These are phyloP conservation scores for Epizoanthus stellaris DNA, from an alignment of 92 coral and sea anemone genomes.

Conservation along the genomic window DNA sequence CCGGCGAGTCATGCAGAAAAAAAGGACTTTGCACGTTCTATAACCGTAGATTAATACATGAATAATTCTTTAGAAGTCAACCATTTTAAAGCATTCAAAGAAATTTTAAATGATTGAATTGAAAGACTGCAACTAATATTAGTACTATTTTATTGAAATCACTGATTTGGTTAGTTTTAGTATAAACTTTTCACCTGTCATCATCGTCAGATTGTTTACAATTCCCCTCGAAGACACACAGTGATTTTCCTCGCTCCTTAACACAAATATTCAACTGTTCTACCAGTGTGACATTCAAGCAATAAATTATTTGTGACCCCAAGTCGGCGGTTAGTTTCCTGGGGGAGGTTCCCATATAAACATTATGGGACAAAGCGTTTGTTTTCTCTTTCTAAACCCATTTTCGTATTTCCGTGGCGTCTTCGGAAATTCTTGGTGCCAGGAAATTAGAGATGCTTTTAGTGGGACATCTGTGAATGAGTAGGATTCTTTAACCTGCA, in stretches of 20 bases:
- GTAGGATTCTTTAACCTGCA: neutral
- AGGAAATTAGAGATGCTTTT: neutral
- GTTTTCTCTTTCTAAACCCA: slow-evolving; percentile 1
- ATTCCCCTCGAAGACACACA: neutral
- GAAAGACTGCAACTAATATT: too few relatives aligned
- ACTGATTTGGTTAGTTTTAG: too few relatives aligned
- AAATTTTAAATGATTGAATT: too few relatives aligned
- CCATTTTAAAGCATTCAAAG: too few relatives aligned
- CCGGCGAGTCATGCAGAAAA: neutral
- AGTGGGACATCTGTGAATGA: neutral
- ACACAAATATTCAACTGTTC: neutral
- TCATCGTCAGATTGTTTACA: too few relatives aligned
- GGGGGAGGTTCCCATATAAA: slow-evolving; percentile 15
- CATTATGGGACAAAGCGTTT: slow-evolving; percentile 43
- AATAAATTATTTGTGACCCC: slow-evolving; percentile 30
- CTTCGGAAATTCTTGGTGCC: neutral
- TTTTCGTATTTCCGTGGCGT: slow-evolving; percentile 18
- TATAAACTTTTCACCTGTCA: too few relatives aligned
- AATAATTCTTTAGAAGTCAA: too few relatives aligned
- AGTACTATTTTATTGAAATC: too few relatives aligned
- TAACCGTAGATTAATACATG: too few relatives aligned
- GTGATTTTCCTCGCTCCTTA: neutral
- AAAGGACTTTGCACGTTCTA: too few relatives aligned
- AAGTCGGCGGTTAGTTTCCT: slow-evolving; percentile 24
- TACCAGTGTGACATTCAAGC: neutral